Conservation (phyloP, 2,888 invertebrate species). For the Cyclophora punctaria region DNA sequence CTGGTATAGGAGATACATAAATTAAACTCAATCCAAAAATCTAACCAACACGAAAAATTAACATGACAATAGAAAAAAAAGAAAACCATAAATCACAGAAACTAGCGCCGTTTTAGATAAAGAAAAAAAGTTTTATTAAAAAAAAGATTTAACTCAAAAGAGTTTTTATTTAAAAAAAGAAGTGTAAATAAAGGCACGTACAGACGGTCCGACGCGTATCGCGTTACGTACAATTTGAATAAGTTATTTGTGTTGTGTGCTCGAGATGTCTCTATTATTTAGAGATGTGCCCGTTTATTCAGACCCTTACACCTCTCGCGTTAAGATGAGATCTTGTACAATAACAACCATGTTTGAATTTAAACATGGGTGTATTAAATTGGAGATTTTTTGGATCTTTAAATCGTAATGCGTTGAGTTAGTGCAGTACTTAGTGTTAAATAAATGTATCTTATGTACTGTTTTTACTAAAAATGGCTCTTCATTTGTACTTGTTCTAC, state of each 20-base stretch:
- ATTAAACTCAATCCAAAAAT: too few species aligned
- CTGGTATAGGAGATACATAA: too few species aligned
- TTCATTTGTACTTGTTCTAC: too few species aligned
- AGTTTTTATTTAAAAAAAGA: constrained; percentile 18
- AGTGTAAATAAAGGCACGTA: constrained; percentile 46
- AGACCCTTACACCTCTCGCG: constrained; percentile 5
- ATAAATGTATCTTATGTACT: too few species aligned
- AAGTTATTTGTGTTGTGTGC: constrained; percentile 45
- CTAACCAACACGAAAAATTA: too few species aligned
- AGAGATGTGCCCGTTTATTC: constrained; percentile 25
- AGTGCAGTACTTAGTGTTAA: too few species aligned
- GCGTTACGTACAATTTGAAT: constrained; percentile 63
- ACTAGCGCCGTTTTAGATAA: constrained; percentile 30
- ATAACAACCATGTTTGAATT: too few species aligned
- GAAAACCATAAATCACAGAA: constrained; percentile 16
- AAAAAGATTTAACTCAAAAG: constrained; percentile 12
- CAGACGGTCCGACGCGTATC: constrained; percentile 45
- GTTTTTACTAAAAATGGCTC: too few species aligned
- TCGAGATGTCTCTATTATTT: constrained; percentile 63
- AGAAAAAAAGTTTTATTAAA: constrained; percentile 10
- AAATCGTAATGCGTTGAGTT: too few species aligned
- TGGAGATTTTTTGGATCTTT: too few species aligned
- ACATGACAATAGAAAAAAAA: too few species aligned
- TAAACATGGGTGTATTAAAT: too few species aligned
- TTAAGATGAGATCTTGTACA: not conserved